phyloP scores from a whole-genome alignment of 2,888 invertebrate species.

The Isotomurus palustris region DNA sequence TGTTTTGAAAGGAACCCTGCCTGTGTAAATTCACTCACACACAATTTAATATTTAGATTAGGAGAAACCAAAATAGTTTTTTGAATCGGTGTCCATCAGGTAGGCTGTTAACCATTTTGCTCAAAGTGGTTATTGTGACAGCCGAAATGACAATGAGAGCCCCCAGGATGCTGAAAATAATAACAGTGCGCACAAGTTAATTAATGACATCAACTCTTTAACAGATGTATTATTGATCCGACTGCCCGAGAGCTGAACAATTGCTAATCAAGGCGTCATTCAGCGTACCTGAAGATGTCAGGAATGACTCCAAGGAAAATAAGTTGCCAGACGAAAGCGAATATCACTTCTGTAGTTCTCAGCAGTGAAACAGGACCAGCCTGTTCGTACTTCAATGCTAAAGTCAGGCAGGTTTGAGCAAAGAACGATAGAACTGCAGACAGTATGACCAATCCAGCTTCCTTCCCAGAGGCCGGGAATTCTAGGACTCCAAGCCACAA shows the following conservation, averaged over 20 bases:
- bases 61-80: slow-evolving; percentile 13
- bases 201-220: too few species aligned
- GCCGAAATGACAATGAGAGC: slow-evolving; percentile 18
- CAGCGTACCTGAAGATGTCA: slow-evolving; percentile 24
- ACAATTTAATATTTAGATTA: too few species aligned
- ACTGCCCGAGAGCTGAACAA: too few species aligned
- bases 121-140: slow-evolving; percentile 16
- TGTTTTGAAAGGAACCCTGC: too few species aligned
- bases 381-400: slow-evolving; percentile 34
- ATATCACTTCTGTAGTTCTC: slow-evolving; percentile 20
- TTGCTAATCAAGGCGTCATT: too few species aligned
- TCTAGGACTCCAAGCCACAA: slow-evolving; percentile 12
- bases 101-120: slow-evolving; percentile 22
- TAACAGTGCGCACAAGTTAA: too few species aligned
- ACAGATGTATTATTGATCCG: too few species aligned
- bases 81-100: slow-evolving; percentile 20
- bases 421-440: slow-evolving; percentile 24
- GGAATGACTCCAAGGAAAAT: slow-evolving; percentile 28
- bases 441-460: slow-evolving; percentile 19
- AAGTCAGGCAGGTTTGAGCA: slow-evolving; percentile 28
- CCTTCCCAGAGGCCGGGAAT: slow-evolving; percentile 2
- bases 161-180: slow-evolving; percentile 16
- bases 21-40: too few species aligned
- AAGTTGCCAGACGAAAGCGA: slow-evolving; percentile 30
- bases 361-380: slow-evolving; percentile 29